These are phyloP conservation scores for Coptodon bakossiorum DNA, from an alignment of 2,113 vertebrate genomes.

Conservation along the genomic window DNA sequence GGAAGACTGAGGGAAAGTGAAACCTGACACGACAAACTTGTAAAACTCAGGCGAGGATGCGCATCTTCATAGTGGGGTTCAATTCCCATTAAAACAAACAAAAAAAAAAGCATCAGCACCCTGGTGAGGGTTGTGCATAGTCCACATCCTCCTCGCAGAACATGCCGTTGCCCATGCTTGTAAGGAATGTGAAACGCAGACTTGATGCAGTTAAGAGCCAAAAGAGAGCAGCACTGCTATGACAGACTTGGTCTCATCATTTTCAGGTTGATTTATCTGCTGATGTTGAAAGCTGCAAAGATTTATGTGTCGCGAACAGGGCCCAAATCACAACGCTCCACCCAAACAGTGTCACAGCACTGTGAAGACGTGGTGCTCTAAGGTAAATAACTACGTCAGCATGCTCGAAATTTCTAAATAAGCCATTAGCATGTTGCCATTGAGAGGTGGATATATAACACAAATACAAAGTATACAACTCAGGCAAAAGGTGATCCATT, in stretches of 20 bases:
- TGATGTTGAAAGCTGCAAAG: background rate
- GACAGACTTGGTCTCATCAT: background rate
- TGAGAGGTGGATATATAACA: background rate
- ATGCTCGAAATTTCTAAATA: background rate
- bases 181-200: constrained; percentile 25
- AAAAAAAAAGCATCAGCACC: background rate
- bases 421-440: background rate
- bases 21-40: background rate
- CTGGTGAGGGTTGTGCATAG: background rate
- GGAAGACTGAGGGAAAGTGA: background rate
- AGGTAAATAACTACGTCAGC: background rate
- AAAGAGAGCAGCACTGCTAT: background rate
- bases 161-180: constrained; percentile 2
- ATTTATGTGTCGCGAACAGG: background rate
- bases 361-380: background rate
- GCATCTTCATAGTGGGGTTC: background rate
- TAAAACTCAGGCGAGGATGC: background rate
- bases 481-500: background rate
- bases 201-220: background rate
- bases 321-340: background rate
- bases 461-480: background rate
- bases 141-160: background rate
- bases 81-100: background rate
- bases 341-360: background rate
- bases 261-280: background rate